A percentile compares a stretch with the other conserved stretches of the same genome.
Conservation (phyloP, 2,888 invertebrate species). For the Oscheius sp. region DNA sequence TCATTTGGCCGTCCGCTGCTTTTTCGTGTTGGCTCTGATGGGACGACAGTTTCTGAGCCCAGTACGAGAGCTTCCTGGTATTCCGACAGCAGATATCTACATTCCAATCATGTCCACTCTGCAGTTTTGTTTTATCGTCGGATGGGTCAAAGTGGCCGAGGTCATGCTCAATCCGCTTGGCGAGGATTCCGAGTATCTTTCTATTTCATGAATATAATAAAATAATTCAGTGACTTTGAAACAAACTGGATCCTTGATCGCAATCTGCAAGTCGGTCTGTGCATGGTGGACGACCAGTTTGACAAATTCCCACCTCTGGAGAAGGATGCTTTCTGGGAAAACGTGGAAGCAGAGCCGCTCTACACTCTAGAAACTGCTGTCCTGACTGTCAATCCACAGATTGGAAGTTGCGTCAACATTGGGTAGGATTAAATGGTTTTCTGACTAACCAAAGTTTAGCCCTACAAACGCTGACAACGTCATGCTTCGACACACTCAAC, state of each 20-base stretch:
- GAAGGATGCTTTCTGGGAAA: conserved; percentile 65
- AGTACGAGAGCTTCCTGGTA: conserved; percentile 12
- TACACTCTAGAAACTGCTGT: conserved; percentile 68
- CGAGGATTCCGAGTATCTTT: conserved; percentile 59
- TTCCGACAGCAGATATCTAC: conserved; percentile 58
- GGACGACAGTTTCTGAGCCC: conserved; percentile 64
- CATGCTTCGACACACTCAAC: conserved; percentile 4
- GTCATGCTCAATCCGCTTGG: conserved; percentile 56
- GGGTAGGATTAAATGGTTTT: conserved; percentile 23
- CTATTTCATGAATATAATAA: neutral
- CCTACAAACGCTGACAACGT: conserved; percentile 3
- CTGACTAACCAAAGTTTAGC: neutral
- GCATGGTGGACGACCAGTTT: conserved; percentile 67
- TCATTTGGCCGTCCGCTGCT: conserved; percentile 65
- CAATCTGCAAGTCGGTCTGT: conserved; percentile 67
- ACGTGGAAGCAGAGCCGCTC: conserved; percentile 60
- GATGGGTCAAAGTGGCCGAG: conserved; percentile 29
- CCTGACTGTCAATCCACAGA: conserved; percentile 65
- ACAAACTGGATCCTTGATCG: conserved; percentile 70
- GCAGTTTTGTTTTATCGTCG: conserved; percentile 42
- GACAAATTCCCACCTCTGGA: conserved; percentile 60
- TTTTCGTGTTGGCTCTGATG: conserved; percentile 65
- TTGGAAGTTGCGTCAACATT: conserved; percentile 67
- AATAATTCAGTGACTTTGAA: conserved; percentile 59
- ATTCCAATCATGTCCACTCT: conserved; percentile 70